Evolutionary conservation across 2,888 invertebrate species (phyloP), one percentile per base, ranked within the genome.

Genomic region (Heliconius aoede): DNA sequence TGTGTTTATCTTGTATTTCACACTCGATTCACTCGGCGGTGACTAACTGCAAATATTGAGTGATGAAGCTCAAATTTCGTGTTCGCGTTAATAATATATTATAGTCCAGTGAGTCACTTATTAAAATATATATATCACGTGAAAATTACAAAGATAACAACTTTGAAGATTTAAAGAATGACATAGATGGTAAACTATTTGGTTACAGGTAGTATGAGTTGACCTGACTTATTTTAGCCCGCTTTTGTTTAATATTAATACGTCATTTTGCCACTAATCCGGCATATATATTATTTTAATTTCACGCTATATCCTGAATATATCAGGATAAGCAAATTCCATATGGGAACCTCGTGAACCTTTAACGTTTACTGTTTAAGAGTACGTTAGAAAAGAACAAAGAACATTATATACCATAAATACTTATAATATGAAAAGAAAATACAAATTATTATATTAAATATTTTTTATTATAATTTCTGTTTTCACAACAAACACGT

Each of bases 41-140:
- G 68, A 69, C 30, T 69, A 51, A 69, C n/a, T 51, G 30, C 68
- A 69, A 69, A 69, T n/a, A 69, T 69, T 69, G 68, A 51, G 51
- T n/a, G 51, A 68, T 51, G 46, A 51, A 30, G 30, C 13, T 36
- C 36, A 69, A 55, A 30, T 30, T 69, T 55, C 51, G 51, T 18
- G 51, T 69, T 13, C 28, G n/a, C 30, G 36, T 64, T 51, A 69
- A 69, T 69, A 69, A 51, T 51, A 30, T 69, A 69, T 69, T 51
- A 30, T n/a, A 67, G 46, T 32, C 24, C 2, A 55, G 3, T 36
- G 71, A 71, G 13, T 71, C 71, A 60, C 11, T 36, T 71, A 71
- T 24, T 71, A 36, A 58, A 58, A 71, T 71, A 71, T 58, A 60
- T 24, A 58, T 72, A 60, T 32, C 58, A 72, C 5, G 36, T 68